Evolutionary conservation across 2,797 vertebrate species (phyloP), one percentile per base, ranked within the genome.

Genomic region (Dromococcyx pavoninus): DNA sequence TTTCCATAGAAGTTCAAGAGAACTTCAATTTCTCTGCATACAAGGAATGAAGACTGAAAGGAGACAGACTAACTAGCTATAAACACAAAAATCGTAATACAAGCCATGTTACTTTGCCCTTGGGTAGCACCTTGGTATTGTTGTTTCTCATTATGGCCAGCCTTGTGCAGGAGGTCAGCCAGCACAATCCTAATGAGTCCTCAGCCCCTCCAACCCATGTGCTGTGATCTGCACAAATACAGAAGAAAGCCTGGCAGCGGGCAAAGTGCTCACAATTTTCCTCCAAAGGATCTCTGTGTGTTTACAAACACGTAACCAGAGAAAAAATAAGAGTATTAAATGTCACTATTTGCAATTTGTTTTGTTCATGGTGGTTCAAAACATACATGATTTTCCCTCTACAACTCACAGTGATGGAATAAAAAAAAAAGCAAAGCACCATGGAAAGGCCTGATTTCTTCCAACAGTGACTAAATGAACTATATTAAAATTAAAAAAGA

Each of bases 51-150:
- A 81, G 33, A 27, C 33, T 79, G 50, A 67, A 71, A 9, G 10
- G 28, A 66, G 57, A 33, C 6, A 71, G 18, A 13, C 24, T 74
- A 73, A 62, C 16, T 37, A 73, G 8, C 17, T 60, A 35, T 44
- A 73, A 67, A 56, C 48, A 61, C 13, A 57, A 66, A 66, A 28
- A 19, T 8, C 1, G 16, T 80, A 71, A 58, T 35, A 17, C 4
- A 30, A 83, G 12, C 30, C 1, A 3, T 71, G 44, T 10, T 64
- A 21, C 74, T 85, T 85, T 80, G 44, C 33, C 65, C 65, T 65
- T 0, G 0, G 2, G 1, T 15, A 51, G 27, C 69, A 70, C 54
- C 82, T 86, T 79, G 35, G 3, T 62, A 27, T 25, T 35, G 13
- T 15, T 72, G 9, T 41, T 86, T 43, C 48, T 86, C 39, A 32